Evolutionary conservation across 2,113 vertebrate genomes (phyloP).

Genomic region (Dromaius novaehollandiae): DNA sequence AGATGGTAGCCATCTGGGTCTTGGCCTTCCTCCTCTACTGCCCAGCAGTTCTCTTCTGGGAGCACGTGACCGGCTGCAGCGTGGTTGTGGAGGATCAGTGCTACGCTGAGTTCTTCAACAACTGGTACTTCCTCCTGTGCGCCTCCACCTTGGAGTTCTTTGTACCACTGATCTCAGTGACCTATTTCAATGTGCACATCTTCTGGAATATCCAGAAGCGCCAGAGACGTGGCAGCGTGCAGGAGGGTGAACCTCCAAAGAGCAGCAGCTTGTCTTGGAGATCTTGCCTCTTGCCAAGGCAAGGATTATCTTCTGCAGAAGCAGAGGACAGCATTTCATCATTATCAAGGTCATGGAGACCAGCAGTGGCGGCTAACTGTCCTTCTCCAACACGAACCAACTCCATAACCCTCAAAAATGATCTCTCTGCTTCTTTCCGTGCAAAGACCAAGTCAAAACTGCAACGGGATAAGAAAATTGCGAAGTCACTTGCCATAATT

Average conservation of each 20-base stretch:
- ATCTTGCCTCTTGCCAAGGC: not conserved
- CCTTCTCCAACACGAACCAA: not conserved
- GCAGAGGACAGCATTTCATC: not conserved
- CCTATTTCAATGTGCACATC: conserved; percentile 88
- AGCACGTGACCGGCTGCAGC: not conserved
- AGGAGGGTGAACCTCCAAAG: not conserved
- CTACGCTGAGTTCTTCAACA: conserved; percentile 80
- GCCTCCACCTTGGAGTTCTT: conserved; percentile 89
- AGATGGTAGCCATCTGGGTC: conserved; percentile 86
- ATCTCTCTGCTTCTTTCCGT: not conserved
- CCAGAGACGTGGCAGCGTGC: not conserved
- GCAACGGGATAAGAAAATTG: conserved; percentile 80
- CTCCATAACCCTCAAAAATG: not conserved
- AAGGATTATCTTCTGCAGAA: not conserved
- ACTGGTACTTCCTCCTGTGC: conserved; percentile 85
- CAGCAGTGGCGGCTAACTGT: not conserved
- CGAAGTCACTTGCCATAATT: conserved; percentile 84
- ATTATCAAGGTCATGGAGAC: not conserved
- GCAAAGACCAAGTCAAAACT: conserved; percentile 9
- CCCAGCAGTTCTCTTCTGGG: conserved; percentile 86
- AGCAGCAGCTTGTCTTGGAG: not conserved
- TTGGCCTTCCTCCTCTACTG: conserved; percentile 88
- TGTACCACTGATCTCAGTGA: conserved; percentile 82
- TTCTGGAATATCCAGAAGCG: conserved; percentile 83
- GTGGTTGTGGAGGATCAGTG: conserved; percentile 46